These are phyloP conservation scores for Bombus turneri DNA, from an alignment of 1,140 invertebrate species.

Conservation along the genomic window DNA sequence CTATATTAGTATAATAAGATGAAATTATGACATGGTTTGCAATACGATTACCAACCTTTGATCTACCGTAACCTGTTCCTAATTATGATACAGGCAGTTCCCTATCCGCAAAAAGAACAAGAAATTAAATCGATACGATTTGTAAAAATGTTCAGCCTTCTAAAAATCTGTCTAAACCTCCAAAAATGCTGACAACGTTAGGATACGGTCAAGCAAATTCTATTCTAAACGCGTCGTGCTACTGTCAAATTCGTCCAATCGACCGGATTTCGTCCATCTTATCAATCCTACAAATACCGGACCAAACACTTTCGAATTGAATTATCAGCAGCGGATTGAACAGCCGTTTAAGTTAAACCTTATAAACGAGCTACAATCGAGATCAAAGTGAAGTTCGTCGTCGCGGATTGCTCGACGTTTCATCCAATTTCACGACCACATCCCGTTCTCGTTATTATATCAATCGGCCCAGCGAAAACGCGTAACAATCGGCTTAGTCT, in stretches of 20 bases:
- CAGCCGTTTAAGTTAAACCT: neutral
- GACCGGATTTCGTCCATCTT: neutral
- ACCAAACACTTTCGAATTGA: neutral
- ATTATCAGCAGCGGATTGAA: neutral
- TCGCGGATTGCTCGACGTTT: conserved; percentile 12
- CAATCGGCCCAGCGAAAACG: conserved; percentile 19
- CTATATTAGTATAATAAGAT: neutral
- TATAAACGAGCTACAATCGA: neutral
- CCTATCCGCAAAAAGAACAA: too few species aligned
- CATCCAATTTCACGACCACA: conserved; percentile 13
- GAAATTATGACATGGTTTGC: neutral
- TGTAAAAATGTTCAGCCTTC: too few species aligned
- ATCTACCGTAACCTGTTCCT: too few species aligned
- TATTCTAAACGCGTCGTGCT: neutral
- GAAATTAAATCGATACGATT: too few species aligned
- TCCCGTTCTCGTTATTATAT: conserved; percentile 22
- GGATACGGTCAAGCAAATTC: too few species aligned
- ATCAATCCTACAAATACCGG: neutral
- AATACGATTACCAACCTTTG: neutral
- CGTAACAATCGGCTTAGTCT: conserved; percentile 34
- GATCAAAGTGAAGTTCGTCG: conserved; percentile 11
- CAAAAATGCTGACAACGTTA: too few species aligned
- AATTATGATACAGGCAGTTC: too few species aligned
- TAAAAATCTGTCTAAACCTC: too few species aligned
- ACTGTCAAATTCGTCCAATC: neutral